These are phyloP conservation scores for Mesoclemmys tuberculata DNA, from an alignment of 2,113 vertebrate species.

Conservation along the genomic window DNA sequence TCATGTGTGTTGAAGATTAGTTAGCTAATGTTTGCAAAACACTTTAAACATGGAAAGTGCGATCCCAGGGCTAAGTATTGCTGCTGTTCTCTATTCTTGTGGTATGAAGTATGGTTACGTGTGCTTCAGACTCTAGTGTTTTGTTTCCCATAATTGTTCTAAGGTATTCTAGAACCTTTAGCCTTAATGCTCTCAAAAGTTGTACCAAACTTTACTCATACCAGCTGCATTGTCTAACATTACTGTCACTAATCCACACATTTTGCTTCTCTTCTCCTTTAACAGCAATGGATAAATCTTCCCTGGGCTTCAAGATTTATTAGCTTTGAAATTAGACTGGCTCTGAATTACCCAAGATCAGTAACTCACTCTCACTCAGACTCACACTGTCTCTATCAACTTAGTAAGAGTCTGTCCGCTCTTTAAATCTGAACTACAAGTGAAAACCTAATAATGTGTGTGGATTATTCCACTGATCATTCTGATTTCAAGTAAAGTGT, in stretches of 20 bases:
- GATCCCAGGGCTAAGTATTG: neutral
- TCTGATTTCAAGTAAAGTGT: conserved; percentile 15
- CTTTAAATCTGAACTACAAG: neutral
- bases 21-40: neutral
- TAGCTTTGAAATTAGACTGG: conserved; percentile 25
- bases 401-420: neutral
- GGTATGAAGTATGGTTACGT: neutral
- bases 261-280: conserved; percentile 8
- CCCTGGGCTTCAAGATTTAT: conserved; percentile 40
- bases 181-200: neutral
- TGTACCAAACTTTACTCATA: neutral
- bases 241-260: neutral
- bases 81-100: neutral
- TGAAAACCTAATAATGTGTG: neutral
- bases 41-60: neutral
- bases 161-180: neutral
- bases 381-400: neutral
- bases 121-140: neutral
- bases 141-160: neutral
- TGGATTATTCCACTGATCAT: neutral
- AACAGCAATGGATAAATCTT: conserved; percentile 10
- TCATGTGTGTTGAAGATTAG: neutral
- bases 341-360: conserved; percentile 10
- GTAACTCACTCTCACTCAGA: neutral
- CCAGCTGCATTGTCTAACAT: neutral